phyloP scores from a whole-genome alignment of 2,797 vertebrate genomes.

The Schizothorax lantsangensis region DNA sequence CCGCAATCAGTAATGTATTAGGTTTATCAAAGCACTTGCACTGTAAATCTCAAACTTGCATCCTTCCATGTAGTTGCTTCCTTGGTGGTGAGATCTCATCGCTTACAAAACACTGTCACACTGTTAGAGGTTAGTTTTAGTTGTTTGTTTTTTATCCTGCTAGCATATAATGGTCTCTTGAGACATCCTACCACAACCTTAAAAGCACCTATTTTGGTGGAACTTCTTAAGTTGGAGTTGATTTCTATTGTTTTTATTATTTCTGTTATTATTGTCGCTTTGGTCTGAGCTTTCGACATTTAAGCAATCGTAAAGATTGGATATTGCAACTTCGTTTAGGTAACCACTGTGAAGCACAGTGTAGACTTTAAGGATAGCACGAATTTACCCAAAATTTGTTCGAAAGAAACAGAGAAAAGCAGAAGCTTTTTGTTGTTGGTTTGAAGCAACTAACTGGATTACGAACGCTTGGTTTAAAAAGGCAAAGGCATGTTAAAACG shows the following conservation, averaged over 20 bases:
- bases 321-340: constrained; percentile 41
- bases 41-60: constrained; percentile 33
- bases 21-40: constrained; percentile 8
- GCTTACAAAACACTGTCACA: background rate
- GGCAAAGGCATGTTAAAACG: background rate
- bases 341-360: constrained; percentile 27
- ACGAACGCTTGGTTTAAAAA: background rate
- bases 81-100: constrained; percentile 35
- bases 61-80: constrained; percentile 1
- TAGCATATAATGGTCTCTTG: constrained; percentile 74
- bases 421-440: constrained; percentile 18
- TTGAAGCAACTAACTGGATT: background rate
- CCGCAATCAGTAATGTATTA: background rate
- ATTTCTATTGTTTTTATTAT: constrained; percentile 62
- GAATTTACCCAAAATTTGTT: background rate
- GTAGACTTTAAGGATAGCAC: constrained; percentile 6
- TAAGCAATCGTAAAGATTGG: constrained; percentile 89
- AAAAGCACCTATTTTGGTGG: constrained; percentile 88
- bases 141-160: constrained; percentile 19
- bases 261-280: constrained; percentile 77
- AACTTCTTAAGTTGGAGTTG: constrained; percentile 72
- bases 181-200: constrained; percentile 83
- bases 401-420: background rate
- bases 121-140: background rate
- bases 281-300: constrained; percentile 70